Base-by-base conservation (phyloP, 2,113 vertebrate genomes). In the Carassius auratus region DNA sequence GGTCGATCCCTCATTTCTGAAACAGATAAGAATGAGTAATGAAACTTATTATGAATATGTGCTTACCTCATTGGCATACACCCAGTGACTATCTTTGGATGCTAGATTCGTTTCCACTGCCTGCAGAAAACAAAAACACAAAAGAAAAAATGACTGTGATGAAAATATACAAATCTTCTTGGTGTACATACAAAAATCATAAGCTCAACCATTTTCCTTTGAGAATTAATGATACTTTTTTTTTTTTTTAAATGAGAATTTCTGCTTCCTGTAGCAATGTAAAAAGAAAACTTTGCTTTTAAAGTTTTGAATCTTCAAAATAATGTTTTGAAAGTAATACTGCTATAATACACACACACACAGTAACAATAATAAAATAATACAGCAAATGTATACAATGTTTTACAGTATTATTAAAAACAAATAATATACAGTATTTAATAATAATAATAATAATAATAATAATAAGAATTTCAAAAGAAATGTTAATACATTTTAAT, bases 41-140 rank as follows among this genome's bases (percentile, higher is more conserved):
- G 55, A 76, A 75, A 66, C 55, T 30, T 86, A 75, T 74, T 85
- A 88, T 85, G 85, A 86, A 38, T 83, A 21, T 68, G 17, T 50
- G 59, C 83, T 97, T 96, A 99, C 98, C 97, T 99, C 98, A 88
- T 99, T 99, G 92, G 98, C 97, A 91, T 98, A 99, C 89, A 99
- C 95, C 98, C 98, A 99, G 93, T 99, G 98, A 90, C 97, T 99
- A 93, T 99, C 98, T 94, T 99, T 99, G 90, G 98, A 99, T 89
- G 98, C 98, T 94, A 99, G 95, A 94, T 99, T 99, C 85, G 98
- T 99, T 94, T 99, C 98, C 92, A 99, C 97, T 13, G 98, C 98
- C 98, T 99, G 93, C 14, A 92, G 50, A 92, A 93, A 91, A 95
- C 89, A 94, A 88, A 90, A 85, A 95, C 87, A 90, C 81, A 92